Conservation (phyloP, 2,113 vertebrate species). For the Leptocoma aspasia region DNA sequence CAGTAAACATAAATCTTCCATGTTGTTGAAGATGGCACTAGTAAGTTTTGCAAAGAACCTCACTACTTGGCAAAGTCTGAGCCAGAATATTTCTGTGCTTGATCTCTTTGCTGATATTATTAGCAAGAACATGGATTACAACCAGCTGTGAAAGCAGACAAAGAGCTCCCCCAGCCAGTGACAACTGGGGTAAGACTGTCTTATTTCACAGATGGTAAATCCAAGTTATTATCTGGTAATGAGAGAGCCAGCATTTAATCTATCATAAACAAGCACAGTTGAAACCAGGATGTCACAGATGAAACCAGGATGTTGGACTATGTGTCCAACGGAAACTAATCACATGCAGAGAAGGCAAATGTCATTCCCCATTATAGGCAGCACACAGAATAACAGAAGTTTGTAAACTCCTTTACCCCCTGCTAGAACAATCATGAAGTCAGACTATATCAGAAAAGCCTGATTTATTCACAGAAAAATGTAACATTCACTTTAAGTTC, state of each 20-base stretch:
- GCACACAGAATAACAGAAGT: not conserved
- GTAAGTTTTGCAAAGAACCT: not conserved
- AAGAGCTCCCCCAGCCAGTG: not conserved
- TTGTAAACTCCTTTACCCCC: not conserved
- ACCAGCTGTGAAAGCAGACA: not conserved
- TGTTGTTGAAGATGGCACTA: not conserved
- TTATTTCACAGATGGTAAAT: constrained; percentile 16
- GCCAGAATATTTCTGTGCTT: not conserved
- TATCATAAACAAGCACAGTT: not conserved
- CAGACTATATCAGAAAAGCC: not conserved
- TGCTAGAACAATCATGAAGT: not conserved
- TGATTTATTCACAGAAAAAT: not conserved
- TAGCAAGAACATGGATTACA: not conserved
- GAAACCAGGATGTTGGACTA: not conserved
- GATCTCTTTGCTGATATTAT: not conserved
- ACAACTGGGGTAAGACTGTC: not conserved
- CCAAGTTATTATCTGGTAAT: not conserved
- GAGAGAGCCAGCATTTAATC: not conserved
- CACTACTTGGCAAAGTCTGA: not conserved
- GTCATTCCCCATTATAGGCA: not conserved
- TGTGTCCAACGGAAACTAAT: fast-evolving
- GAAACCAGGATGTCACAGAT: not conserved
- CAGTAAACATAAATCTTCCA: not conserved
- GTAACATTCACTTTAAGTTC: not conserved
- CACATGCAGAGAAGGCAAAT: not conserved